Base-by-base conservation (phyloP, 2,888 invertebrate genomes). In the Spodoptera exigua region DNA sequence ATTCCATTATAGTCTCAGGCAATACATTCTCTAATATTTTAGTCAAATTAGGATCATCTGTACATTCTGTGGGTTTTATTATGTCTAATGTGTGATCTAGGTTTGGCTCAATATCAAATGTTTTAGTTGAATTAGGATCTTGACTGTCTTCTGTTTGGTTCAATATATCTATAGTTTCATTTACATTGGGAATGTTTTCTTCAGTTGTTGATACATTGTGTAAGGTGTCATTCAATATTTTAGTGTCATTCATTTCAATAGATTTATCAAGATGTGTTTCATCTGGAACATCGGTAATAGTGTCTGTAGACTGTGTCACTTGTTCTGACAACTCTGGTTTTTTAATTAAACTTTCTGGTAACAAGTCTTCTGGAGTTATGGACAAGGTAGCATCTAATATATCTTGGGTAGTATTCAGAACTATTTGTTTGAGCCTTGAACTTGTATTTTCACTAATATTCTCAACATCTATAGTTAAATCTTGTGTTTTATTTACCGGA, bases 371-470 rank as follows among this genome's bases (percentile, higher is more conserved):
- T 17, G 77, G 77, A 44, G 62, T 73, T 43, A 77, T 75, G 35
- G 77, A 77, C 14, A 77, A 62, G 4, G 77, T 77, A 11, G 77
- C 77, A 67, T 77, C 66, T 48, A 77, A 54, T 46, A 77, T 77
- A 54, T 77, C 77, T 66, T 77, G 75, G 5, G 77, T 77, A 11
- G 78, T 76, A 60, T 76, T 63, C 11, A 76, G 52, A 60, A 78
- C 70, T 10, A 78, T 69, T 66, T 60, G 67, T 59, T 71, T 78
- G 1, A 75, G 43, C 27, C 75, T 61, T 2, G 74, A 61, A 70
- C 68, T 76, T 41, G 56, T 55, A 43, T 70, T 69, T 10, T 67
- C 69, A 11, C 55, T 70, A 4, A 43, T 51, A 34, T 9, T 56
- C 36, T 65, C 46, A 40, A 52, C 35, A 44, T 67, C 32, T 61